Conservation (phyloP, 92 coral and sea anemone genomes). For the Pocillopora grandis region DNA sequence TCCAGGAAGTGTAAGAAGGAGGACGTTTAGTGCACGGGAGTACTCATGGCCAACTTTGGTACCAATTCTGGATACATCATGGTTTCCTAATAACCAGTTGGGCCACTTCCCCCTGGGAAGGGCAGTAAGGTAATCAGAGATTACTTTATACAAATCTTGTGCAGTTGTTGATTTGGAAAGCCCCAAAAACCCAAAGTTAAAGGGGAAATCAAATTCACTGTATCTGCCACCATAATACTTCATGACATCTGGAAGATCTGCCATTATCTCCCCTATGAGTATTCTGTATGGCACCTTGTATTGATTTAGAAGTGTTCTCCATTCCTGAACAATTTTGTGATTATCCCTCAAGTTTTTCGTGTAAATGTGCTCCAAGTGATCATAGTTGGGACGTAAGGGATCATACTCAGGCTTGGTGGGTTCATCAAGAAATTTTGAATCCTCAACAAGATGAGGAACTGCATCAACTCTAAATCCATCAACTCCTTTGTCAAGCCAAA, state of each 20-base stretch:
- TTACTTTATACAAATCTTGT: conserved; percentile 53
- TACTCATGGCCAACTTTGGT: conserved; percentile 60
- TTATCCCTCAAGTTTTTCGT: conserved; percentile 63
- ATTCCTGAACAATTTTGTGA: conserved; percentile 66
- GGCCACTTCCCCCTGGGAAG: conserved; percentile 87
- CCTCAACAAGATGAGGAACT: conserved; percentile 75
- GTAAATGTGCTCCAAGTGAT: conserved; percentile 63
- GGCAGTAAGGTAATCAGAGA: conserved; percentile 60
- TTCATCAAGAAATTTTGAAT: conserved; percentile 68
- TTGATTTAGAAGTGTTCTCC: conserved; percentile 60
- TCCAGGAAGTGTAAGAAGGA: conserved; percentile 83
- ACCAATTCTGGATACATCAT: conserved; percentile 81
- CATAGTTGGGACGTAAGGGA: conserved; percentile 44
- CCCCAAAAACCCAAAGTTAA: conserved; percentile 74
- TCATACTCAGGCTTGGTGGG: conserved; percentile 58
- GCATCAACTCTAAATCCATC: conserved; percentile 97
- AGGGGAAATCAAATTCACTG: conserved; percentile 82
- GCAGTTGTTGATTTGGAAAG: conserved; percentile 50
- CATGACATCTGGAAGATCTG: conserved; percentile 44
- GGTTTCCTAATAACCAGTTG: conserved; percentile 87
- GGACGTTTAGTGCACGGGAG: conserved; percentile 70
- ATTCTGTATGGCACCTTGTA: conserved; percentile 67
- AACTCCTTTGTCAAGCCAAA: conserved; percentile 90
- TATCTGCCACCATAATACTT: conserved; percentile 67
- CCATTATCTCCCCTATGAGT: conserved; percentile 67